Conservation (phyloP, 2,797 vertebrate species). For the Argya squamiceps region DNA sequence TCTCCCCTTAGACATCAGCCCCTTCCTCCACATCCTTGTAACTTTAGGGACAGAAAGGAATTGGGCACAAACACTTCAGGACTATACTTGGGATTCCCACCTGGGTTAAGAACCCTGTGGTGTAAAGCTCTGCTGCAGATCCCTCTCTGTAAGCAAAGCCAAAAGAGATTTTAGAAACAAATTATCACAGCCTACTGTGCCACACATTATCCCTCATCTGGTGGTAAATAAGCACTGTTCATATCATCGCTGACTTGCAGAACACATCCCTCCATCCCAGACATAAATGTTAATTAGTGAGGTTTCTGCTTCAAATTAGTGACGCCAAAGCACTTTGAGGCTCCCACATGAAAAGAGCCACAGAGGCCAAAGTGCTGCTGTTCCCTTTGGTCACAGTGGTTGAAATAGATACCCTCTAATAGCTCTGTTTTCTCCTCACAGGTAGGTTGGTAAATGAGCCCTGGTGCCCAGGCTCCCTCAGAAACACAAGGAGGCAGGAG, state of each 20-base stretch:
- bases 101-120: fast-evolving
- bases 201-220: not conserved
- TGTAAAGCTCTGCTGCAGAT: not conserved
- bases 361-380: not conserved
- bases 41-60: not conserved
- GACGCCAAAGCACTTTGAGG: not conserved
- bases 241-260: not conserved
- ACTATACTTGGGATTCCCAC: not conserved
- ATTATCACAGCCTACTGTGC: not conserved
- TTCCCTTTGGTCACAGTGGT: conserved; percentile 7
- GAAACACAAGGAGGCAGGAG: not conserved
- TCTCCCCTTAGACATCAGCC: not conserved
- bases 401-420: not conserved
- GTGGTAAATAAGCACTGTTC: not conserved
- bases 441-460: not conserved
- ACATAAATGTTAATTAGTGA: conserved; percentile 6
- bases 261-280: not conserved
- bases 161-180: not conserved
- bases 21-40: not conserved
- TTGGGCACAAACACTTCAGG: not conserved
- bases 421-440: not conserved
- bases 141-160: not conserved
- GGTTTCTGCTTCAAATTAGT: conserved; percentile 35
- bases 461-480: not conserved
- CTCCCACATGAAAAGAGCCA: not conserved